phyloP scores from a whole-genome alignment of 2,888 invertebrate species.

The Rosalia funebris region DNA sequence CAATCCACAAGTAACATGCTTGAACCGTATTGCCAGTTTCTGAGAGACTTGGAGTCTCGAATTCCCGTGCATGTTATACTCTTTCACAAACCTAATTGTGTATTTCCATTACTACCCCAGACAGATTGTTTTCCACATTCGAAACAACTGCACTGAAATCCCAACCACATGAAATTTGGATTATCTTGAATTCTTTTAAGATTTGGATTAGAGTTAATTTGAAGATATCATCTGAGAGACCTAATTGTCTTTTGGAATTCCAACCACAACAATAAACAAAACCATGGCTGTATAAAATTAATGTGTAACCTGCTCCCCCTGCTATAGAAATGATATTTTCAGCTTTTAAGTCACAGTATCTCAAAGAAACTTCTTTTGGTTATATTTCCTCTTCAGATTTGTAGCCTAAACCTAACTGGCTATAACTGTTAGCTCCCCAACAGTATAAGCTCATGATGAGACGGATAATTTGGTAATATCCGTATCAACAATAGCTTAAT shows the following conservation, averaged over 20 bases:
- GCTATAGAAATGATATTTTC: slow-evolving; percentile 71
- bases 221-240: slow-evolving; percentile 66
- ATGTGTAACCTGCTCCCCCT: slow-evolving; percentile 82
- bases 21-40: slow-evolving; percentile 66
- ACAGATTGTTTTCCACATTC: slow-evolving; percentile 75
- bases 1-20: slow-evolving; percentile 73
- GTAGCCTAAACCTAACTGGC: slow-evolving; percentile 78
- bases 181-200: slow-evolving; percentile 68
- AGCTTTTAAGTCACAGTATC: slow-evolving; percentile 56
- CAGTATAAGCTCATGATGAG: slow-evolving; percentile 57
- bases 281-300: slow-evolving; percentile 75
- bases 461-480: slow-evolving; percentile 34
- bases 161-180: slow-evolving; percentile 80
- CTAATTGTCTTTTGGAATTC: slow-evolving; percentile 81
- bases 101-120: slow-evolving; percentile 86
- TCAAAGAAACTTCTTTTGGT: slow-evolving; percentile 64
- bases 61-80: slow-evolving; percentile 63
- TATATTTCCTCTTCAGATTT: slow-evolving; percentile 74
- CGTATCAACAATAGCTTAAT: too few species aligned
- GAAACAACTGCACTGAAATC: slow-evolving; percentile 82
- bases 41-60: slow-evolving; percentile 62
- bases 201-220: slow-evolving; percentile 72
- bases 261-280: slow-evolving; percentile 80
- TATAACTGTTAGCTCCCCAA: slow-evolving; percentile 81
- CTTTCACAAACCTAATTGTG: slow-evolving; percentile 75